These are phyloP conservation scores for Manis pentadactyla DNA, from an alignment of 2,797 vertebrate species.

Conservation along the genomic window DNA sequence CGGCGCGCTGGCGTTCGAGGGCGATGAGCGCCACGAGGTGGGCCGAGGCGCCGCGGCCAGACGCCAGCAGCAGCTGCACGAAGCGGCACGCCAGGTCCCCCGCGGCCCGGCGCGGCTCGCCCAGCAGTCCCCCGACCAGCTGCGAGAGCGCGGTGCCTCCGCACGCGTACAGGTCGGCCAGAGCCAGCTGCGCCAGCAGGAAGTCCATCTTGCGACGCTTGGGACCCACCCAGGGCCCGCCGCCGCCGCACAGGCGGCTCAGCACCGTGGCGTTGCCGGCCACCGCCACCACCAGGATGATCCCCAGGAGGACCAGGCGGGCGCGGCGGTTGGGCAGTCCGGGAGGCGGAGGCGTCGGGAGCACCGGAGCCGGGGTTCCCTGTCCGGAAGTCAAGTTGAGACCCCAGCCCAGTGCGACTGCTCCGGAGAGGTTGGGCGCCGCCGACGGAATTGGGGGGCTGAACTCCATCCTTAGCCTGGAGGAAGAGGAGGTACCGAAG, in stretches of 20 bases:
- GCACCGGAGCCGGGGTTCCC: background rate
- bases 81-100: slow-evolving; percentile 75
- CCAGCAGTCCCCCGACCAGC: slow-evolving; percentile 75
- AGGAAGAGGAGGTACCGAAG: background rate
- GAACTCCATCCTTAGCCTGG: slow-evolving; percentile 70
- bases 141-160: slow-evolving; percentile 77
- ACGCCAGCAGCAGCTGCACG: slow-evolving; percentile 81
- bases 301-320: slow-evolving; percentile 76
- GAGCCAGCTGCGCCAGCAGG: slow-evolving; percentile 84
- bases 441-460: background rate
- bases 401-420: slow-evolving; percentile 55
- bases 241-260: slow-evolving; percentile 73
- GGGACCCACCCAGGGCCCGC: slow-evolving; percentile 67
- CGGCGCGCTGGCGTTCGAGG: slow-evolving; percentile 80
- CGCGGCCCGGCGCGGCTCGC: background rate
- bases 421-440: slow-evolving; percentile 58
- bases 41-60: slow-evolving; percentile 83
- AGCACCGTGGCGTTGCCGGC: slow-evolving; percentile 82
- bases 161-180: slow-evolving; percentile 84
- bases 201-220: slow-evolving; percentile 84
- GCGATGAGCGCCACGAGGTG: slow-evolving; percentile 86
- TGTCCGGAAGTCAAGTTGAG: slow-evolving; percentile 68
- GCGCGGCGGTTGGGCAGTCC: slow-evolving; percentile 22
- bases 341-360: background rate
- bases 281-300: slow-evolving; percentile 82